Evolutionary conservation across 2,113 vertebrate species (phyloP).

Genomic region (Alces alces): DNA sequence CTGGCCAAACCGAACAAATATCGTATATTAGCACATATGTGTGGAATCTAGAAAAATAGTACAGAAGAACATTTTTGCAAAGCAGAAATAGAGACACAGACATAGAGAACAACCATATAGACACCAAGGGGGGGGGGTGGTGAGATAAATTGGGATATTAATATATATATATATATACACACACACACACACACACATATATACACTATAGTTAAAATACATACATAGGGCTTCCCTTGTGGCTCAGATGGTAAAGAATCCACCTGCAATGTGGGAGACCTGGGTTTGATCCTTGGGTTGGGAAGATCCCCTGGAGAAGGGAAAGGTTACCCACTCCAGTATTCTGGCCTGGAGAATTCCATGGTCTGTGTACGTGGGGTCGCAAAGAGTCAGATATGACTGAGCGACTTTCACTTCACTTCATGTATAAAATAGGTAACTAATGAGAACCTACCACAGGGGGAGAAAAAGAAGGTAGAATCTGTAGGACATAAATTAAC

Average conservation of each 20-base stretch:
- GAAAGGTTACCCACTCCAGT: not conserved
- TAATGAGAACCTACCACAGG: not conserved
- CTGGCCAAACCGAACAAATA: not conserved
- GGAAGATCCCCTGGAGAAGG: not conserved
- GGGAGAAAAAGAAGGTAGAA: not conserved
- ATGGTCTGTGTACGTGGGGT: not conserved
- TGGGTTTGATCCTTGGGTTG: not conserved
- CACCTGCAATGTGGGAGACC: not conserved
- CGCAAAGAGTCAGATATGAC: rapidly evolving
- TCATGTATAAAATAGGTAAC: not conserved
- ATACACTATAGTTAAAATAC: not conserved
- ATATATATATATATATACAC: not conserved
- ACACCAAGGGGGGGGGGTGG: not conserved
- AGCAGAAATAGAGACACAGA: not conserved
- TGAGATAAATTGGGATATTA: not conserved
- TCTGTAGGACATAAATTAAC: not conserved
- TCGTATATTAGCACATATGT: not conserved
- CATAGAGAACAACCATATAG: not conserved
- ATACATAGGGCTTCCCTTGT: not conserved
- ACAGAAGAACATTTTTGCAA: not conserved
- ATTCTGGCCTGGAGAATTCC: not conserved
- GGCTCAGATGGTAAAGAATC: not conserved
- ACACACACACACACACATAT: not conserved
- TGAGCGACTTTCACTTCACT: not conserved
- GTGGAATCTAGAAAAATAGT: not conserved